A percentile compares a stretch with the other conserved stretches of the same genome.
Evolutionary conservation across 2,113 vertebrate genomes (phyloP).

Genomic region (Archocentrus centrarchus): DNA sequence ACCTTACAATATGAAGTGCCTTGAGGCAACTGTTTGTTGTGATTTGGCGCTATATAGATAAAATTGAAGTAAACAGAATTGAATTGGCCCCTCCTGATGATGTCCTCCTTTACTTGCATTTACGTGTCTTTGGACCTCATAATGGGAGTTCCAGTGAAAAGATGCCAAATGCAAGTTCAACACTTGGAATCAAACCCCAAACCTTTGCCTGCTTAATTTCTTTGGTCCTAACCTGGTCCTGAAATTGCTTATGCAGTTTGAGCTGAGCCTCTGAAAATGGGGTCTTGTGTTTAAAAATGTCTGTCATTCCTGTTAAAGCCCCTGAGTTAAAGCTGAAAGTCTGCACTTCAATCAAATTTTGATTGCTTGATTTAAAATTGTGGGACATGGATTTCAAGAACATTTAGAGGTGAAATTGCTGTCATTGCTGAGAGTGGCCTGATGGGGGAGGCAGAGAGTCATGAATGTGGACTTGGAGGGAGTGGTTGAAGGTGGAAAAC

Average conservation of each 20-base stretch:
- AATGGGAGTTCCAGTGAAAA: neutral
- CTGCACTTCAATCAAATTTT: neutral
- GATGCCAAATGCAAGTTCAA: neutral
- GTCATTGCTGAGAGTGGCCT: constrained; percentile 8
- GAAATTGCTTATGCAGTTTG: neutral
- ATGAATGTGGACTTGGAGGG: constrained; percentile 50
- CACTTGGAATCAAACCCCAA: neutral
- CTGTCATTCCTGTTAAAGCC: neutral
- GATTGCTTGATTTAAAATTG: neutral
- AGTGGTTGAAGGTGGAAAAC: constrained; percentile 66
- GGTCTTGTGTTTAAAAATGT: accelerated
- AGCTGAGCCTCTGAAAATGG: neutral
- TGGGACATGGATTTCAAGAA: neutral
- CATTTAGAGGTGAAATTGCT: neutral
- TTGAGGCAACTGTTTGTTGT: neutral
- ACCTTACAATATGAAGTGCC: neutral
- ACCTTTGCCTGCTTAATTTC: too few relatives aligned
- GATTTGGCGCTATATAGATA: neutral
- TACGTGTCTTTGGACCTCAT: too few relatives aligned
- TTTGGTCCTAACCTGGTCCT: too few relatives aligned
- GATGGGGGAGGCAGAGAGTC: constrained; percentile 72
- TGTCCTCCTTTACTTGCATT: neutral
- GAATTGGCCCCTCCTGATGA: accelerated
- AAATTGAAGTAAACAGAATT: neutral
- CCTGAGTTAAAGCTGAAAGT: neutral